Base-by-base conservation (phyloP, 1,140 invertebrate species). In the Plodia interpunctella region DNA sequence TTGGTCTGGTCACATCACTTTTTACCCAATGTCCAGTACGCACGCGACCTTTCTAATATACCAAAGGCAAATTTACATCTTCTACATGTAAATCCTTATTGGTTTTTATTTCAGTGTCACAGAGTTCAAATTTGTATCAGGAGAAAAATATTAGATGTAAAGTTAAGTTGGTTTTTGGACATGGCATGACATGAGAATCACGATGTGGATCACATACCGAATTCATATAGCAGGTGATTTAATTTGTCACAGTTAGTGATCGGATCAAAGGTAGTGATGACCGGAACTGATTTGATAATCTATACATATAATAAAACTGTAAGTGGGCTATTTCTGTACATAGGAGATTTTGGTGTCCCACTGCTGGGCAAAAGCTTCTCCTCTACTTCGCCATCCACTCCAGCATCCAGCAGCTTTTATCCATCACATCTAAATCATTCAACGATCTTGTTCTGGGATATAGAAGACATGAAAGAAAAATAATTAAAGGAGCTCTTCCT, bases 41-140 rank as follows among this genome's bases (percentile, higher is more conserved):
- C 68, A 63, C 62, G 66, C 67, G 68, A 78, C 68, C 70, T 75
- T 70, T 72, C 62, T 63, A 72, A 70, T 68, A 44, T 62, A 55
- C 28, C 51, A 55, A 18, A 38, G 52, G 25, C 18, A 25, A 49
- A 49, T 55, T 56, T 57, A 55, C 19, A 60, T 30, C 20, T 50
- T 25, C 19, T 20, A 20, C 20, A 50, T 38, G 57, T 60, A 38
- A 11, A 58, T 58, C 51, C 15, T n/a, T 19, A 59, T 9, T n/a
- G 0, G 10, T 15, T 38, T 9, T 11, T 38, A 38, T 8, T 9
- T 11, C 35, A 8, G 2, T 11, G 11, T 38, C 5, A 8, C 50
- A 65, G 30, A 50, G 59, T 50, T 49, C 19, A 55, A 50, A 56
- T 35, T 65, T 58, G 50, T 13, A 13, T 58, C 28, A n/a, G 32